Conservation (phyloP, 2,888 invertebrate genomes). For the Xanthorhoe designata region DNA sequence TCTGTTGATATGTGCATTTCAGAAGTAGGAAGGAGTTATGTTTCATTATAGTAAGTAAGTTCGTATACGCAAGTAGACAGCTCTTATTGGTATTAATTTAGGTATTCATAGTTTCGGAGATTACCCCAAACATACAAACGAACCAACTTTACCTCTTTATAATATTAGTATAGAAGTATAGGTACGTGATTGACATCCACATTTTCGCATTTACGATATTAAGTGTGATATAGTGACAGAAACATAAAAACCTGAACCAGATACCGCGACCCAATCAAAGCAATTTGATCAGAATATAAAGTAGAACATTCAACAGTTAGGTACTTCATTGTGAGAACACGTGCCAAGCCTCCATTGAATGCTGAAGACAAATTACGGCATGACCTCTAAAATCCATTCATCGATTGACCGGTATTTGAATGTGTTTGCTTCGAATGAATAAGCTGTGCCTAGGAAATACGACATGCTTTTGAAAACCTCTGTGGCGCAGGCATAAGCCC, state of each 20-base stretch:
- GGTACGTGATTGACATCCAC: no score
- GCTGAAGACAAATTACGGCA: conserved; percentile 56
- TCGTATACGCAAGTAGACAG: no score
- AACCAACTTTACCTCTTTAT: no score
- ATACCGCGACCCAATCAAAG: conserved; percentile 10
- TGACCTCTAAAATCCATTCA: conserved; percentile 46
- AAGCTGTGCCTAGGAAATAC: conserved; percentile 1
- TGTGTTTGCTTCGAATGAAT: conserved; percentile 29
- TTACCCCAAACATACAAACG: no score
- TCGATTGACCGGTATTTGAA: conserved; percentile 41
- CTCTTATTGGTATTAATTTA: no score
- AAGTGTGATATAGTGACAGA: not conserved
- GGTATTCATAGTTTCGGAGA: no score
- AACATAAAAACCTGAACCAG: not conserved
- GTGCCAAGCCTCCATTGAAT: conserved; percentile 61
- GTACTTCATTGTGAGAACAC: conserved; percentile 59
- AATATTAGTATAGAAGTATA: no score
- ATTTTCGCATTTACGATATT: no score
- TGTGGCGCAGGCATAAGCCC: no score
- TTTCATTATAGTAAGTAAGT: conserved; percentile 5
- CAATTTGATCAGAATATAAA: conserved; percentile 34
- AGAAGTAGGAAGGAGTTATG: conserved; percentile 11
- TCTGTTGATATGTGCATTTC: conserved; percentile 18
- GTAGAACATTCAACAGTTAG: conserved; percentile 61
- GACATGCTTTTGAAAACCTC: no score